Base-by-base conservation (phyloP, 2,113 vertebrate species). In the Lophura nycthemera region DNA sequence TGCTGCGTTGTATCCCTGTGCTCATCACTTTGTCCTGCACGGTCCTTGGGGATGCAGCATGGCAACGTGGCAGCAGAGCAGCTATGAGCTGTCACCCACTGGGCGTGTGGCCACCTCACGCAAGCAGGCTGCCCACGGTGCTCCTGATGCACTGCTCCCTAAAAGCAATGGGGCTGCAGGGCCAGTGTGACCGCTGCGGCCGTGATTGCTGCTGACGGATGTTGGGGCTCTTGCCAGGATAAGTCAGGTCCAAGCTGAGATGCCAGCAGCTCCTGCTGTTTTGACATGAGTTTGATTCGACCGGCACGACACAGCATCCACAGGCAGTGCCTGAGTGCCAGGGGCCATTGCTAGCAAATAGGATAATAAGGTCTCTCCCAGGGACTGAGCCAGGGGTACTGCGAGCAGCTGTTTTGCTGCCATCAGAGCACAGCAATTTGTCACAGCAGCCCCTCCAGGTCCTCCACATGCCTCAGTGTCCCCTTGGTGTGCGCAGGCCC, bases 251-350 rank as follows among this genome's bases (percentile, higher is more conserved):
- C 88, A 88, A 94, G 88, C 45, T 50, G 36, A 77, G 67, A 86
- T 90, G 95, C 85, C 95, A 96, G 92, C 90, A 95, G 25, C 88
- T 94, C 92, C 92, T 91, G 94, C 92, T 96, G 91, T 70, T 93
- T 91, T 91, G 85, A 96, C 91, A 92, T 74, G 84, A 85, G 82
- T 56, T 83, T 85, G 84, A 96, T 95, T 91, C 95, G 89, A 47
- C 32, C 0, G 0, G 27, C 1, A 0, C 56, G 63, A 8, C 2
- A 11, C 56, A 79, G 72, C 59, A 87, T 83, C 79, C 57, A 81
- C 45, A 85, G 56, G 15, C 60, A 50, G 64, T 40, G 56, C 30
- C 2, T 38, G 56, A 8, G 6, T 96, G 95, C 95, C 94, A 96
- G 95, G 76, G 77, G 74, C 90, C 57, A 17, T 21, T 69, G 86